Base-by-base conservation (phyloP, 2,797 vertebrate genomes). In the Danio kyathit region DNA sequence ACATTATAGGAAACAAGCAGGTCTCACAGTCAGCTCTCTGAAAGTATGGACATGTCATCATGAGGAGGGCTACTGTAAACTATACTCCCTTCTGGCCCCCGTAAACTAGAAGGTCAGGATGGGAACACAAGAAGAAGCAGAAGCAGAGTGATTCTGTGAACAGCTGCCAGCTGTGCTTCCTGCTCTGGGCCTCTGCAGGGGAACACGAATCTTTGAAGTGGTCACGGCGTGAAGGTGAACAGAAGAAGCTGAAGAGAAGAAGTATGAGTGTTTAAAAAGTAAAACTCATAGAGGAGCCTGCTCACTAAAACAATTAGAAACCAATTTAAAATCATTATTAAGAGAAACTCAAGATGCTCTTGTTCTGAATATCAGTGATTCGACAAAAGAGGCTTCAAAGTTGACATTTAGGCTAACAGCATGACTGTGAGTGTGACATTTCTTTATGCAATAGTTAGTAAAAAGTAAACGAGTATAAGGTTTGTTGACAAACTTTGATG, bases 131-230 rank as follows among this genome's bases (percentile, higher is more conserved):
- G 57, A 44, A n/a, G n/a, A 40, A 74, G 40, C 44, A 43, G 51
- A 56, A 64, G 48, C 49, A 60, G 19, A 75, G 74, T 10, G 41
- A 61, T 79, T 69, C 51, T 87, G 72, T 86, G 77, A 88, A 70
- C 81, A 49, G 56, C 73, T 78, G 86, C 82, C 89, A 88, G 84
- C 7, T 12, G 67, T 48, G 83, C 71, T 88, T 90, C 85, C 86
- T 90, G 80, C 44, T 19, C 73, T 54, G 69, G 69, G 77, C 44
- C 81, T 84, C 81, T 70, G 72, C 59, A 49, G 64, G 77, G 54
- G 59, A 78, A 77, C 81, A 69, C 14, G 43, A 29, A 52, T 10
- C 82, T 89, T 84, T 88, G 74, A 86, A 83, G 83, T 80, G 76
- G 81, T 81, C 44, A 46, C 11, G 29, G 65, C n/a, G 38, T 78